Conservation (phyloP, 2,797 vertebrate species). For the Varecia variegata region DNA sequence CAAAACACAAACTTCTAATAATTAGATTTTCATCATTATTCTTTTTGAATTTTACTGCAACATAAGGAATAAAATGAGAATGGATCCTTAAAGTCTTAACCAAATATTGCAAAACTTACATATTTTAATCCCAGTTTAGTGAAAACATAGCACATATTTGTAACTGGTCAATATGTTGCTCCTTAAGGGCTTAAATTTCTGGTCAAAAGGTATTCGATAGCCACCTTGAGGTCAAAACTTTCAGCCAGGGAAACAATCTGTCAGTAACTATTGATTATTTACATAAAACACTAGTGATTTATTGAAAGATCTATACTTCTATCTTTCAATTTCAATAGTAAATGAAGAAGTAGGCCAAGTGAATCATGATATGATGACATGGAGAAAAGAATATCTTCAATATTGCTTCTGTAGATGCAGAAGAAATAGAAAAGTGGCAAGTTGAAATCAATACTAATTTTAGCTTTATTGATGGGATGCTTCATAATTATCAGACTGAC, state of each 20-base stretch:
- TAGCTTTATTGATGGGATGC: slow-evolving; percentile 62
- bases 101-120: not conserved
- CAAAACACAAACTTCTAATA: not conserved
- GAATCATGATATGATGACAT: not conserved
- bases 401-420: not conserved
- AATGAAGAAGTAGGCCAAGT: not conserved
- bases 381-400: not conserved
- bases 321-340: slow-evolving; percentile 35
- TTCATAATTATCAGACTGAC: slow-evolving; percentile 66
- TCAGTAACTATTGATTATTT: slow-evolving; percentile 47
- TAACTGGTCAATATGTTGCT: not conserved
- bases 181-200: not conserved
- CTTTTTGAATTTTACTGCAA: slow-evolving; percentile 13
- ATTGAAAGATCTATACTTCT: slow-evolving; percentile 7
- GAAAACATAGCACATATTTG: not conserved
- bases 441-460: slow-evolving; percentile 75
- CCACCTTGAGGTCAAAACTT: not conserved
- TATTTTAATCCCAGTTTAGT: not conserved
- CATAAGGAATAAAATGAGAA: not conserved
- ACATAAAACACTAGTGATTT: slow-evolving; percentile 50
- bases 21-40: not conserved
- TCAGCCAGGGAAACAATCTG: slow-evolving; percentile 11
- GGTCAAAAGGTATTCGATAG: not conserved
- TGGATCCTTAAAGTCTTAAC: not conserved
- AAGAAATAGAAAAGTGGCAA: slow-evolving; percentile 45